Evolutionary conservation across 2,113 vertebrate species (phyloP).

Genomic region (Lynx canadensis): DNA sequence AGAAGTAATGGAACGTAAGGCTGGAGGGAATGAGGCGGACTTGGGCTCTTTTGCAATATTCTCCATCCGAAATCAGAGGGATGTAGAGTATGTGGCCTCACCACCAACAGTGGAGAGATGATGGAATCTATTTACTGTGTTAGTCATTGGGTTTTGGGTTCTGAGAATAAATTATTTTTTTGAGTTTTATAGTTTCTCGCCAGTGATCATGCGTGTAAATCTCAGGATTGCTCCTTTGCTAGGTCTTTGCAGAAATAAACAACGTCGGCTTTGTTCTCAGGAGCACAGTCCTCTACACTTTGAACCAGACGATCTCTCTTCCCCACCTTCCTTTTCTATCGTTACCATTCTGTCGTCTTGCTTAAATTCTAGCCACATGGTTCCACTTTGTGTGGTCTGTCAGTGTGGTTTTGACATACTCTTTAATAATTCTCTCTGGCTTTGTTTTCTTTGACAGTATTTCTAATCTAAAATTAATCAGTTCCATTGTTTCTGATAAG

Average conservation of each 20-base stretch:
- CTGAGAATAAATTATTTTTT: neutral
- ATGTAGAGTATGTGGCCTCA: neutral
- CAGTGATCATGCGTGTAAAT: neutral
- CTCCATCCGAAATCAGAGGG: neutral
- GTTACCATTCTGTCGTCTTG: neutral
- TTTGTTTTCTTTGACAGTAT: slow-evolving; percentile 8
- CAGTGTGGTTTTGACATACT: neutral
- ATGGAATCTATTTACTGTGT: neutral
- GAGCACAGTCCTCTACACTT: neutral
- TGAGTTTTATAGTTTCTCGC: neutral
- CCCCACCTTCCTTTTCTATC: neutral
- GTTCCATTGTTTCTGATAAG: neutral
- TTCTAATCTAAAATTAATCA: slow-evolving; percentile 51
- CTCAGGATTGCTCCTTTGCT: neutral
- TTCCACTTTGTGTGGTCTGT: neutral
- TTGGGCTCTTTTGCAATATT: neutral
- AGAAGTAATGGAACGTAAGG: neutral
- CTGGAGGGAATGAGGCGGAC: neutral
- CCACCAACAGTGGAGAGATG: accelerated
- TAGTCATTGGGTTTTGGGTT: neutral
- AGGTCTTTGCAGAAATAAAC: neutral
- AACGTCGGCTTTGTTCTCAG: neutral
- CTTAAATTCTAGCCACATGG: neutral
- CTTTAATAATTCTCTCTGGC: neutral
- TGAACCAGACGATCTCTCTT: neutral